Evolutionary conservation across 2,888 invertebrate species (phyloP).

Genomic region (Poecilus cupreus): DNA sequence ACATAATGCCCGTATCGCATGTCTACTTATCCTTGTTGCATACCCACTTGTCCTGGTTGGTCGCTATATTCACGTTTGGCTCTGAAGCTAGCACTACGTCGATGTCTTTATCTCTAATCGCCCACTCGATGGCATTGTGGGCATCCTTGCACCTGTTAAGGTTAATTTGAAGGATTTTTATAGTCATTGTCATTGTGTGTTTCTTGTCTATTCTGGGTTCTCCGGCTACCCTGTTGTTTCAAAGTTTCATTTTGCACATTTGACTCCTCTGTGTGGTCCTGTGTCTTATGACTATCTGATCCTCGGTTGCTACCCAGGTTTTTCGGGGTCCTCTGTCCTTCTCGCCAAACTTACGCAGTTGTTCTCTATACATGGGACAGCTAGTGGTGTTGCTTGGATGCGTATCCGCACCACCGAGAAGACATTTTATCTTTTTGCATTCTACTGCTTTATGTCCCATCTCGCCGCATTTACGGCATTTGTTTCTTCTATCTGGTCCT

Average conservation of each 20-base stretch:
- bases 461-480: slow-evolving; percentile 42
- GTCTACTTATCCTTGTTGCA: neutral
- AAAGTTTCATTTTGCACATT: too few relatives aligned
- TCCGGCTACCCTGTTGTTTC: neutral
- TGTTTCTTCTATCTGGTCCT: slow-evolving; percentile 40
- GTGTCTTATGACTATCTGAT: neutral
- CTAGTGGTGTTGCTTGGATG: neutral
- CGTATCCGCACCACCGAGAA: neutral
- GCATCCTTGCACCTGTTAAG: neutral
- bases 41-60: neutral
- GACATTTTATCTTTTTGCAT: neutral
- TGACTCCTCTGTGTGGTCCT: neutral
- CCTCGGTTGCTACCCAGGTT: neutral
- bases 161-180: neutral
- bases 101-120: neutral
- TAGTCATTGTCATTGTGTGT: neutral
- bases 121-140: neutral
- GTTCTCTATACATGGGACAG: neutral
- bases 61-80: neutral
- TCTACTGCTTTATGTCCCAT: slow-evolving; percentile 32
- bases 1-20: neutral
- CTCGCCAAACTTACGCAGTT: neutral
- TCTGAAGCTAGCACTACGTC: neutral
- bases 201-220: neutral
- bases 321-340: neutral